Evolutionary conservation across 2,113 vertebrate genomes (phyloP).

Genomic region (Sterrhoptilus dennistouni): DNA sequence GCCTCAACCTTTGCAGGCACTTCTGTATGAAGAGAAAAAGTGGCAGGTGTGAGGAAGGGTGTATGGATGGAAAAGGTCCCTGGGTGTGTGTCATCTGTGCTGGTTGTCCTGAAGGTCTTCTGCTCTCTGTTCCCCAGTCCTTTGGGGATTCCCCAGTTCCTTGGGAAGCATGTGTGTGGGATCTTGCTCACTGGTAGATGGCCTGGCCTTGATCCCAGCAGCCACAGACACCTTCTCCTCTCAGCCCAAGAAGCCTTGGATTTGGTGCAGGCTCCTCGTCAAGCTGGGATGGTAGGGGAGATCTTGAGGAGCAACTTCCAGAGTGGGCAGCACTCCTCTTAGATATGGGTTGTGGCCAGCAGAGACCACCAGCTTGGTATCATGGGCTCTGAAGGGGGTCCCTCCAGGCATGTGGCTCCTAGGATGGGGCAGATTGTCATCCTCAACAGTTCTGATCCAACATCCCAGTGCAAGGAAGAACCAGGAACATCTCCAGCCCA

Average conservation of each 20-base stretch:
- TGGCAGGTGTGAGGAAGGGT: background rate
- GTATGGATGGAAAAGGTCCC: background rate
- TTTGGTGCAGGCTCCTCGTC: background rate
- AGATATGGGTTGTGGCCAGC: background rate
- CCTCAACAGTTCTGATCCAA: background rate
- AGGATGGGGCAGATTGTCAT: background rate
- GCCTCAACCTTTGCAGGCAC: background rate
- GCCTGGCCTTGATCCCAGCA: background rate
- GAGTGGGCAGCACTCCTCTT: background rate
- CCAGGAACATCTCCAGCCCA: background rate
- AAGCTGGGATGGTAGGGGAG: fast-evolving
- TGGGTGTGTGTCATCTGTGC: background rate
- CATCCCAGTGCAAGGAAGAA: background rate
- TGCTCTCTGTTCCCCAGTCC: background rate
- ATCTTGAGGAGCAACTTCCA: background rate
- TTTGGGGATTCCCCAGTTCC: background rate
- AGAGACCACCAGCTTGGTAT: background rate
- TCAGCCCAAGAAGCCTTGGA: background rate
- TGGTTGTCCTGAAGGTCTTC: background rate
- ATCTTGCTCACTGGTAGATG: background rate
- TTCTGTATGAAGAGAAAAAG: background rate
- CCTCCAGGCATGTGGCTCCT: background rate
- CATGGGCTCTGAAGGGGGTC: background rate
- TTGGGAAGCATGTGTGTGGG: fast-evolving
- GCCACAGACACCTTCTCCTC: background rate